Conservation (phyloP, 2,888 invertebrate genomes). For the Theretra japonica region DNA sequence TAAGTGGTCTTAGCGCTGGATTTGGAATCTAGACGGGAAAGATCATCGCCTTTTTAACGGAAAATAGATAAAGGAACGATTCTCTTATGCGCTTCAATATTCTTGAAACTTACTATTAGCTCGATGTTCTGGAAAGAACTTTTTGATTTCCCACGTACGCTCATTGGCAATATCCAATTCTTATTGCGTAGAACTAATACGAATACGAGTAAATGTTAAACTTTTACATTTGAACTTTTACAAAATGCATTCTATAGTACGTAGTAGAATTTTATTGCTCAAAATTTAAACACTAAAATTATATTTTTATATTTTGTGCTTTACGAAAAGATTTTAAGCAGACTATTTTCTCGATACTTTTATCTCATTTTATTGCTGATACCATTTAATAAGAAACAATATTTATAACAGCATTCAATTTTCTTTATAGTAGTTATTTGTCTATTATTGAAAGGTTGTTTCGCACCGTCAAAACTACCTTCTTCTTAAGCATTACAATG, state of each 20-base stretch:
- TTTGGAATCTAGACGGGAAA: not conserved
- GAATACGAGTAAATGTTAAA: not conserved
- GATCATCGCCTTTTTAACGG: slow-evolving; percentile 15
- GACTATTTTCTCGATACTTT: too few relatives aligned
- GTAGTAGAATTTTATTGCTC: too few relatives aligned
- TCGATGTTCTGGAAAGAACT: not conserved
- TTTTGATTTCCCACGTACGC: not conserved
- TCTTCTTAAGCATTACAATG: too few relatives aligned
- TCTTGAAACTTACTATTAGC: slow-evolving; percentile 30
- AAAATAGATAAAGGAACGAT: slow-evolving; percentile 10
- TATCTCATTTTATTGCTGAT: too few relatives aligned
- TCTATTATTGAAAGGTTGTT: too few relatives aligned
- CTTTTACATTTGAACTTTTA: not conserved
- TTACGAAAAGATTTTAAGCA: too few relatives aligned
- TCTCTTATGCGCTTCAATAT: not conserved
- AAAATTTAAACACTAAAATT: too few relatives aligned
- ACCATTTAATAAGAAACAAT: too few relatives aligned
- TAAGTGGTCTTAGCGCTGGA: slow-evolving; percentile 5
- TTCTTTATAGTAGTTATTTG: too few relatives aligned
- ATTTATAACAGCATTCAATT: too few relatives aligned
- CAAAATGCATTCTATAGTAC: not conserved
- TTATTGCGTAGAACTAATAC: not conserved
- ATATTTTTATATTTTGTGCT: too few relatives aligned
- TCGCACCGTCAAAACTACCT: too few relatives aligned
- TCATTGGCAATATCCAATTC: not conserved